These are phyloP conservation scores for Pheucticus melanocephalus DNA, from an alignment of 2,113 vertebrate genomes.

Conservation along the genomic window DNA sequence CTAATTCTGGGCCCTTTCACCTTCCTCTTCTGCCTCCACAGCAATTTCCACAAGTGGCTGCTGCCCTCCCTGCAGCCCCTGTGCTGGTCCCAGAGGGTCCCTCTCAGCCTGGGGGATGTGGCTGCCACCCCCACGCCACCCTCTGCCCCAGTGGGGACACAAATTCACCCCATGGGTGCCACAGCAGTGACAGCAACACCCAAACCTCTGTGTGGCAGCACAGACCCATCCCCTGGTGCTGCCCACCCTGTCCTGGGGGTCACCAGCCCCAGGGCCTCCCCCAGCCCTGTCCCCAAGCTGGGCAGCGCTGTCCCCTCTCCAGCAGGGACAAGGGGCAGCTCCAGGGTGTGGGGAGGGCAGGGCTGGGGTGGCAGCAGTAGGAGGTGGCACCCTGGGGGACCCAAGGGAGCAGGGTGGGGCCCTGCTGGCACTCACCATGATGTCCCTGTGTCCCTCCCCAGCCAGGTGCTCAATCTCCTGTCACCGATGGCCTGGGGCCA, in stretches of 20 bases:
- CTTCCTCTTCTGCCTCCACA: neutral
- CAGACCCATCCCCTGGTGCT: fast-evolving
- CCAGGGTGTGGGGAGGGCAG: neutral
- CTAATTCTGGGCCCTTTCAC: neutral
- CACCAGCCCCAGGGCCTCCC: neutral
- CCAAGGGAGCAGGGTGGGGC: neutral
- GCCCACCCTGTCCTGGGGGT: neutral
- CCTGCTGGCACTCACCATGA: constrained; percentile 43
- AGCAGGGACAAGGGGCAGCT: fast-evolving
- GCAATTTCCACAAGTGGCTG: neutral
- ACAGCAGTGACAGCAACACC: fast-evolving
- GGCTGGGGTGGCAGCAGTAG: neutral
- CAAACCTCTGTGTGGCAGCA: neutral
- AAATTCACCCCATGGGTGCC: neutral
- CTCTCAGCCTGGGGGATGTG: neutral
- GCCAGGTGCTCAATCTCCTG: neutral
- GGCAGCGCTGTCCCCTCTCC: neutral
- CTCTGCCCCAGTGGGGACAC: neutral
- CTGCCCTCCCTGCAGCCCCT: neutral
- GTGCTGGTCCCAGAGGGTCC: neutral
- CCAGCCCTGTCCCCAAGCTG: neutral
- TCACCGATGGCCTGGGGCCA: neutral
- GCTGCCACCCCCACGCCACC: neutral
- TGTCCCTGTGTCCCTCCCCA: neutral
- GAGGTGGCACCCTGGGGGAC: neutral